Evolutionary conservation across 2,888 invertebrate genomes (phyloP).

Genomic region (Reticulitermes lucifugus): DNA sequence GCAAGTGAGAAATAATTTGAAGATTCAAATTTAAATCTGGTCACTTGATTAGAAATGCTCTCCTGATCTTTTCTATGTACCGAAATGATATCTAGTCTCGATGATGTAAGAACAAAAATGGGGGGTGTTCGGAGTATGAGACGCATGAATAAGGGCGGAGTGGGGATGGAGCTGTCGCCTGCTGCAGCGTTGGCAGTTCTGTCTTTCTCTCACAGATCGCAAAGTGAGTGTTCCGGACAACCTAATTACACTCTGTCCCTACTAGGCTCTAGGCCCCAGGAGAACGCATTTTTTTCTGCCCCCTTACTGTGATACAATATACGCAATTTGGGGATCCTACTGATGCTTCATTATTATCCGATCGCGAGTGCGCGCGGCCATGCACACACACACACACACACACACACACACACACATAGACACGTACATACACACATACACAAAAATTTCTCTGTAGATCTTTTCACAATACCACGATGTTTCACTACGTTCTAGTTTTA

Average conservation of each 20-base stretch:
- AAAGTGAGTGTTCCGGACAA: conserved; percentile 45
- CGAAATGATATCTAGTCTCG: background rate
- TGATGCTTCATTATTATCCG: conserved; percentile 10
- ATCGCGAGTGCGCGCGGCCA: background rate
- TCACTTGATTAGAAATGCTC: background rate
- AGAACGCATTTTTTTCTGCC: background rate
- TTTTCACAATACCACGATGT: too few species aligned
- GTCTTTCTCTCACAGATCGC: background rate
- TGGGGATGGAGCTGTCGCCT: background rate
- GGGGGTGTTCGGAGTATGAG: too few species aligned
- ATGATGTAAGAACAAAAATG: background rate
- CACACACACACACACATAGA: background rate
- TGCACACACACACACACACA: background rate
- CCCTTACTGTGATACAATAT: conserved; percentile 24
- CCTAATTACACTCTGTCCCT: conserved; percentile 44
- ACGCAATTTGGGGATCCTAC: conserved; percentile 25
- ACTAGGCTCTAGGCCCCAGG: background rate
- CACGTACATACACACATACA: too few species aligned
- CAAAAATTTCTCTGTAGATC: too few species aligned
- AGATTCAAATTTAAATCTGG: too few species aligned
- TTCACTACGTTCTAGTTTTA: too few species aligned
- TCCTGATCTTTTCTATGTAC: background rate
- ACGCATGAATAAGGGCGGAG: background rate
- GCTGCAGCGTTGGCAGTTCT: background rate
- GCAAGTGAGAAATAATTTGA: too few species aligned